Evolutionary conservation across 2,797 vertebrate genomes (phyloP).

Genomic region (Brachyalestes nurse): DNA sequence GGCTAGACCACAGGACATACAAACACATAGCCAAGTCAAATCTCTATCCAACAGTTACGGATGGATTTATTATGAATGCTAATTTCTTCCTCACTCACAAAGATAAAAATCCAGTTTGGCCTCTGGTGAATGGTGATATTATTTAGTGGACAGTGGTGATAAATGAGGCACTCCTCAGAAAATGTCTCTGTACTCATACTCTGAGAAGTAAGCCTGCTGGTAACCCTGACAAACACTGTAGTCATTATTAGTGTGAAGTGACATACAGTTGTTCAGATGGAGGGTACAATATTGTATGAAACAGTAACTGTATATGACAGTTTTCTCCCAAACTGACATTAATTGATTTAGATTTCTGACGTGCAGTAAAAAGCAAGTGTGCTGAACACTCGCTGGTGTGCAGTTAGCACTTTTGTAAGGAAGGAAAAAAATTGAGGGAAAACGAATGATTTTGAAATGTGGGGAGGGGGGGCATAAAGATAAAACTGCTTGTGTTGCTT

Average conservation of each 20-base stretch:
- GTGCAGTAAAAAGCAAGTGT: neutral
- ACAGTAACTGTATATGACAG: neutral
- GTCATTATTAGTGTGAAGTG: constrained; percentile 6
- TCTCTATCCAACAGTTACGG: too few species aligned
- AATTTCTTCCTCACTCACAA: too few species aligned
- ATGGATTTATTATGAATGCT: too few species aligned
- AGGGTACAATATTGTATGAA: neutral
- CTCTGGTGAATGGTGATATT: constrained; percentile 19
- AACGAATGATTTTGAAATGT: too few species aligned
- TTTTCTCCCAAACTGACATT: neutral
- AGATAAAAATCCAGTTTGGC: too few species aligned
- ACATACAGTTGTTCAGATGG: neutral
- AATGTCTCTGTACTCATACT: constrained; percentile 4
- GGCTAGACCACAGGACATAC: too few species aligned
- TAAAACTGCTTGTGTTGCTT: neutral
- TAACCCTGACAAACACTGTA: constrained; percentile 9
- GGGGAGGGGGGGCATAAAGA: too few species aligned
- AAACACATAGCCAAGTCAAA: too few species aligned
- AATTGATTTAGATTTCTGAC: constrained; percentile 13
- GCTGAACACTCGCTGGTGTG: neutral
- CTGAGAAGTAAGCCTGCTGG: constrained; percentile 5
- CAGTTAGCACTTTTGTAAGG: neutral
- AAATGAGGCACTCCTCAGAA: constrained; percentile 24
- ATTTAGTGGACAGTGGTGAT: constrained; percentile 36
- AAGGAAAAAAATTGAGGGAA: too few species aligned